Evolutionary conservation across 1,140 invertebrate genomes (phyloP), one percentile per base, ranked within the genome.

Genomic region (Triops longicaudatus): DNA sequence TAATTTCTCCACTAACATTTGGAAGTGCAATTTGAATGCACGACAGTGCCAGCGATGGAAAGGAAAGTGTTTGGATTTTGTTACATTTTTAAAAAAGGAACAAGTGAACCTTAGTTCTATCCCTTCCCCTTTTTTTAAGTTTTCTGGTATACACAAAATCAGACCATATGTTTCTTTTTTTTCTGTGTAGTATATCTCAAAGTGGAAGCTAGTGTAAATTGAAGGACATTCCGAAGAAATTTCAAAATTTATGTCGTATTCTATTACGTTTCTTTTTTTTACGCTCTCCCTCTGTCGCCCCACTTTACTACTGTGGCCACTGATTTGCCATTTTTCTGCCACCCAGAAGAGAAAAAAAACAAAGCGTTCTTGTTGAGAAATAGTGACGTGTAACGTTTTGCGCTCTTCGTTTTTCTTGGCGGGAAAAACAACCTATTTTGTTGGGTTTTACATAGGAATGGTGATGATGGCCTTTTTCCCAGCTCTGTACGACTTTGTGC

Each of bases 391-490:
- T 22, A 63, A 22, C 22, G 31, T 63, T 63, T 22, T 22, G 50
- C 50, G 4, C 50, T 22, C 50, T 63, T 63, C n/a, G 14, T 63
- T 22, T 63, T 37, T 37, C 7, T 37, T 7, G 31, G 31, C 31
- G 31, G 31, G 50, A 22, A 63, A 63, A 63, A 63, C 50, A 12
- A 22, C 50, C 6, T 63, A 63, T 63, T 63, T 63, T 63, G 50
- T 63, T 63, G 50, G 50, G 50, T 63, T 63, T 63, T 63, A 63
- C 50, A 63, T 63, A 63, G 14, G 50, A 63, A 2, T 63, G 50
- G 50, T 63, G 50, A 63, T 63, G 50, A 63, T 63, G 50, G 50
- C 50, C 50, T 63, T 63, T n/a, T 63, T 22, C 50, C 50, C 14
- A 63, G 50, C 50, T 63, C 50, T 63, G 50, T 63, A 63, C 50